Base-by-base conservation (phyloP, 2,797 vertebrate species). In the Pitangus sulphuratus region DNA sequence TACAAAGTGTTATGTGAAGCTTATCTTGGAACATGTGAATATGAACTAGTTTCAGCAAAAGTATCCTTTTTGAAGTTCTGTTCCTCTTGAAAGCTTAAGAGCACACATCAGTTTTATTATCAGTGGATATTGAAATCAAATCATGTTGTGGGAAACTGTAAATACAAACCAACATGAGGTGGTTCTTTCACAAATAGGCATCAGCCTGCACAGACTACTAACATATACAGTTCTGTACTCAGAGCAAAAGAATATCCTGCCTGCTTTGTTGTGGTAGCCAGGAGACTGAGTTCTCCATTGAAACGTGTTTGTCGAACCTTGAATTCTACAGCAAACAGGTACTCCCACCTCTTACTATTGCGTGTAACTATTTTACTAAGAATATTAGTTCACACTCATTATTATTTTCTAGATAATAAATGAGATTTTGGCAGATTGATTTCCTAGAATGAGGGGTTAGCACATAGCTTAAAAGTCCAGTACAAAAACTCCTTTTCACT, bases 191-290 rank as follows among this genome's bases (percentile, higher is more conserved):
- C 4, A 7, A 89, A 68, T 28, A 87, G 72, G 54, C 45, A 96
- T 65, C 61, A 93, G 74, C 76, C 89, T 91, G 80, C 13, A 53
- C 62, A 86, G 72, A 72, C 68, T 75, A 75, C 40, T 89, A 86
- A 71, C 11, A 0, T 47, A 51, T 4, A 61, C 68, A 68, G 75
- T 66, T 90, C 76, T 40, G 69, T 62, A 61, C 57, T 82, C 40
- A 47, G 66, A 89, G 75, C 69, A 90, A 91, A 89, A 60, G 69
- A 91, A 84, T 92, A 93, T 74, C 54, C 31, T 88, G 37, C 62
- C 66, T 84, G 69, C 87, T 94, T 90, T 93, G 87, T 82, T 94
- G 66, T 76, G 79, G 84, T 81, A 96, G 92, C 69, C 69, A 60
- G 84, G 82, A 96, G 82, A 87, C 82, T 2, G 7, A 83, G 31